These are phyloP conservation scores for Rhopalosiphum padi DNA, from an alignment of 1,140 invertebrate species.

Conservation along the genomic window DNA sequence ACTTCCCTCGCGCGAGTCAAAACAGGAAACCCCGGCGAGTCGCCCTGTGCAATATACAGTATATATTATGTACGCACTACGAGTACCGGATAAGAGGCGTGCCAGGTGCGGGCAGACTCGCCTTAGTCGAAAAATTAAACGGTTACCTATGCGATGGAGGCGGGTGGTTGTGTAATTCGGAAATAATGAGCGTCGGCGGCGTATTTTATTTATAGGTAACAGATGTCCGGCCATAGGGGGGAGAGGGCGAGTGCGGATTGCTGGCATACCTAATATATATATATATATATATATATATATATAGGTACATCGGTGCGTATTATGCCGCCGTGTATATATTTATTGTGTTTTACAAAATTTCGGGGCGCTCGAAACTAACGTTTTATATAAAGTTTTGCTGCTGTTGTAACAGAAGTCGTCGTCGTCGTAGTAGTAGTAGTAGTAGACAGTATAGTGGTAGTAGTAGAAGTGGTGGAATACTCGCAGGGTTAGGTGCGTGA, in stretches of 20 bases:
- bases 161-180: conserved; percentile 15
- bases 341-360: conserved; percentile 28
- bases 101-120: conserved; percentile 15
- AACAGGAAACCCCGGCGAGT: neutral
- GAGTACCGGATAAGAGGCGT: too few species aligned
- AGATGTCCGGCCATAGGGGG: conserved; percentile 11
- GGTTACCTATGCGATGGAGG: neutral
- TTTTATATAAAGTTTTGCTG: neutral
- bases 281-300: neutral
- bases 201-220: conserved; percentile 48
- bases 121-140: conserved; percentile 40
- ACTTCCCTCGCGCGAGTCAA: neutral
- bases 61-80: neutral
- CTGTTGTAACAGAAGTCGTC: neutral
- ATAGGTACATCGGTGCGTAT: neutral
- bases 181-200: conserved; percentile 22
- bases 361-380: neutral
- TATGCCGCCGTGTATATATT: neutral
- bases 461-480: neutral
- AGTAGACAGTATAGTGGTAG: neutral
- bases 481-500: too few species aligned
- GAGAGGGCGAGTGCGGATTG: neutral
- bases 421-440: neutral
- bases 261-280: neutral
- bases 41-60: neutral